Percentiles rank a stretch among this genome's conserved stretches.
Evolutionary conservation across 2,888 invertebrate species (phyloP).

Genomic region (Pseudanteris insignis): DNA sequence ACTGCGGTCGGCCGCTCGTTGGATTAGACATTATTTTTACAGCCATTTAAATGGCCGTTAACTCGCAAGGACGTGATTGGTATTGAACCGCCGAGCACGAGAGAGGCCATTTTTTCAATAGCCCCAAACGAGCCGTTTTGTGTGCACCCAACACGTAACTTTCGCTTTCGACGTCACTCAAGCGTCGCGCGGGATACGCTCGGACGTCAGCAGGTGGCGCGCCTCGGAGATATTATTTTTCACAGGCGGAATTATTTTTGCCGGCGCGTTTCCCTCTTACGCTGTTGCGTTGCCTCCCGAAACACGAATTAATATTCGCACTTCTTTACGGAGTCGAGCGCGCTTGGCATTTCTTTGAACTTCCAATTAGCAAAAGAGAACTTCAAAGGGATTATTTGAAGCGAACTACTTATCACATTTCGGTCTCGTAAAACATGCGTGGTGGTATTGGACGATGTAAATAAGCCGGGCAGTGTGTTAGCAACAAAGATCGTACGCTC

Average conservation of each 20-base stretch:
- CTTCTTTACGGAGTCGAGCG: slow-evolving; percentile 24
- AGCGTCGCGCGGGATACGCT: too few relatives aligned
- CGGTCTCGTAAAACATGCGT: slow-evolving; percentile 17
- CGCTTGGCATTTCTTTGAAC: slow-evolving; percentile 27
- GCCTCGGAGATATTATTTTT: slow-evolving; percentile 23
- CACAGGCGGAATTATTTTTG: too few relatives aligned
- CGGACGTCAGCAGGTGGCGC: too few relatives aligned
- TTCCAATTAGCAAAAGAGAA: slow-evolving; percentile 35
- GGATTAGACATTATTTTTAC: slow-evolving; percentile 28
- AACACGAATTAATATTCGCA: slow-evolving; percentile 25
- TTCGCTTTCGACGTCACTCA: too few relatives aligned
- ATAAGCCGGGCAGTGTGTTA: slow-evolving; percentile 19
- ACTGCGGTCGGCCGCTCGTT: slow-evolving; percentile 13
- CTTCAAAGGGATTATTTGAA: slow-evolving; percentile 40
- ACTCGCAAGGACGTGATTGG: not conserved
- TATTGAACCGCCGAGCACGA: too few relatives aligned
- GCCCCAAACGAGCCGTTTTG: too few relatives aligned
- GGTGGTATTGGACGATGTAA: slow-evolving; percentile 18
- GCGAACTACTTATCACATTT: slow-evolving; percentile 34
- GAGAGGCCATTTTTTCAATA: too few relatives aligned
- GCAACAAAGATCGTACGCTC: slow-evolving; percentile 6
- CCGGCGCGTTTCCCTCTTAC: too few relatives aligned
- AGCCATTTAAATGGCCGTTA: slow-evolving; percentile 15
- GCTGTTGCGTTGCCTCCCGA: too few relatives aligned
- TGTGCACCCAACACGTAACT: too few relatives aligned